Evolutionary conservation across 1,140 invertebrate species (phyloP), one percentile per base, ranked within the genome.

Genomic region (Drosophila erecta): DNA sequence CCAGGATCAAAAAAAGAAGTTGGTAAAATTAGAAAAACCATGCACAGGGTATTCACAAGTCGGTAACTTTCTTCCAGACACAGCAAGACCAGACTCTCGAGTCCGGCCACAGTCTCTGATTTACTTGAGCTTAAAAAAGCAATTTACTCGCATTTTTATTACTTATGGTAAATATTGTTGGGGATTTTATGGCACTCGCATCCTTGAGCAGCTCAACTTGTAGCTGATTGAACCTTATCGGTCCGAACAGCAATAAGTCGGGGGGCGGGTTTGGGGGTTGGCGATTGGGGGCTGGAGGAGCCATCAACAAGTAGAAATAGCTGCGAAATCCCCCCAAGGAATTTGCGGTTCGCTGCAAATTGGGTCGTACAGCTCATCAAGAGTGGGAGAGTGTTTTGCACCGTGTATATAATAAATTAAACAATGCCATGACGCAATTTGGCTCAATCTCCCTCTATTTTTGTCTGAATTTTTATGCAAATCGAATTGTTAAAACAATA

Each of bases 121-220:
- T 80, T 80, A 80, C 65, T 65, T 73, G 47, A 46, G 72, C 73
- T 77, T 81, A 79, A 83, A 81, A 81, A 84, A 70, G 59, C 81
- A 81, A 86, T 84, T 79, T 80, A 77, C 81, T 83, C 57, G 57
- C 70, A 61, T 81, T 86, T 85, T 86, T 78, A 81, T 81, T 72
- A 75, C 77, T 86, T 62, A 75, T 56, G 74, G 66, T 70, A 81
- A 83, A 86, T 81, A 86, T 86, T 81, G 67, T 75, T 74, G 69
- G 56, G 70, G 58, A 71, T 78, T 86, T 86, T 86, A 86, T 86
- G 81, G 65, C 57, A 49, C 51, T 67, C 50, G 60, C 64, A 81
- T 86, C 81, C 81, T 86, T 86, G 81, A 67, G 33, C 70, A 75
- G 67, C 69, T 55, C 57, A 54, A 74, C 50, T 73, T 74, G 50